A percentile compares a stretch with the other conserved stretches of the same genome.
These are phyloP conservation scores for Hemibagrus guttatus DNA, from an alignment of 2,797 vertebrate species.

Conservation along the genomic window DNA sequence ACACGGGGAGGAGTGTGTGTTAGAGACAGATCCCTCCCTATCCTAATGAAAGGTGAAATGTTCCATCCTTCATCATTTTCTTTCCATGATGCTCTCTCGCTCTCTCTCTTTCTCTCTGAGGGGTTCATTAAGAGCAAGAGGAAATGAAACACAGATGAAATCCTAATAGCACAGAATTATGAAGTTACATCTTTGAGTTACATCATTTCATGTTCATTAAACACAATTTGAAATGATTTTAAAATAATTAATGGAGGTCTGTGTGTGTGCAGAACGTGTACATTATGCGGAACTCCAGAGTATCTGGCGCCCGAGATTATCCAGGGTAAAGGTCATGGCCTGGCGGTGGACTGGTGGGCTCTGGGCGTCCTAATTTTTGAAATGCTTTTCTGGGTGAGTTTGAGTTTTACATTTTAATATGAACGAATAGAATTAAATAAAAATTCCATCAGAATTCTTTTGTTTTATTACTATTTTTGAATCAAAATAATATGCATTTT, in stretches of 20 bases:
- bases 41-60: too few relatives aligned
- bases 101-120: not conserved
- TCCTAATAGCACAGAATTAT: not conserved
- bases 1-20: not conserved
- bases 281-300: slow-evolving; percentile 91
- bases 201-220: too few relatives aligned
- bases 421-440: not conserved
- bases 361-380: slow-evolving; percentile 92
- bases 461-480: not conserved
- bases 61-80: not conserved
- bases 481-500: not conserved
- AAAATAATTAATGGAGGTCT: slow-evolving; percentile 3
- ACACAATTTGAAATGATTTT: too few relatives aligned
- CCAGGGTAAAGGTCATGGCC: slow-evolving; percentile 92
- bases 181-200: not conserved
- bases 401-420: not conserved
- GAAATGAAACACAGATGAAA: not conserved
- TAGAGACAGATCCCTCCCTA: too few relatives aligned
- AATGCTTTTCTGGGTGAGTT: slow-evolving; percentile 92
- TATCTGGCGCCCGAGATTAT: slow-evolving; percentile 94
- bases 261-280: slow-evolving; percentile 82
- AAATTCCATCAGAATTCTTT: not conserved
- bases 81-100: not conserved
- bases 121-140: not conserved
- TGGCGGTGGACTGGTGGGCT: slow-evolving; percentile 96